Base-by-base conservation (phyloP, 2,797 vertebrate genomes). In the Typhlichthys subterraneus region DNA sequence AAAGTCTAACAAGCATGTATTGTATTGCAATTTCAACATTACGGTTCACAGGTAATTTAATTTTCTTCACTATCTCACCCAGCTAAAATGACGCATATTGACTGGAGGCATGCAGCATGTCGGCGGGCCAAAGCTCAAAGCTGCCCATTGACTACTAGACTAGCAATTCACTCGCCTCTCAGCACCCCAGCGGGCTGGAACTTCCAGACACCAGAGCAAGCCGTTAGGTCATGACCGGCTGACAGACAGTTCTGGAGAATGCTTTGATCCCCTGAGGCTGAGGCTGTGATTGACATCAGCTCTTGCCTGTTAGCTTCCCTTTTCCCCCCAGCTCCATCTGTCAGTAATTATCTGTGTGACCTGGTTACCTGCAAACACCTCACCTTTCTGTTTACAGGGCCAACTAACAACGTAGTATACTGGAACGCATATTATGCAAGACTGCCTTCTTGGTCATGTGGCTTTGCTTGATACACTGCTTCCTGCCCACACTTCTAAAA, bases 201-300 rank as follows among this genome's bases (percentile, higher is more conserved):
- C 77, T 90, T 90, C 88, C 90, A 89, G 70, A 65, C n/a, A 19
- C 46, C 66, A 61, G 49, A 77, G 49, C 11, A 23, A 68, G 64
- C 58, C 69, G 65, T 73, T 7, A 61, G 65, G 60, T 59, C 64
- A 55, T 46, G 50, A 74, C 51, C 58, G 57, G 49, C 62, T 73
- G 54, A 76, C 54, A 54, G 58, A 38, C 4, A 1, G 47, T 13
- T 50, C 13, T 55, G 60, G 11, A 68, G 51, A 72, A 70, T 10
- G 61, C 75, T 80, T 82, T 72, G 61, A 82, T 72, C 31, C 23
- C 45, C 8, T 12, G 17, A 31, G 14, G 10, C 13, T n/a, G 42
- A 31, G 46, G 62, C 51, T n/a, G 45, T 23, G 56, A 70, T 42
- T 45, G 31, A 54, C 33, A 54, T 65, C 56, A n/a, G 61, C 59